Evolutionary conservation across 2,888 invertebrate species (phyloP), one percentile per base, ranked within the genome.

Genomic region (Stomorhina lunata): DNA sequence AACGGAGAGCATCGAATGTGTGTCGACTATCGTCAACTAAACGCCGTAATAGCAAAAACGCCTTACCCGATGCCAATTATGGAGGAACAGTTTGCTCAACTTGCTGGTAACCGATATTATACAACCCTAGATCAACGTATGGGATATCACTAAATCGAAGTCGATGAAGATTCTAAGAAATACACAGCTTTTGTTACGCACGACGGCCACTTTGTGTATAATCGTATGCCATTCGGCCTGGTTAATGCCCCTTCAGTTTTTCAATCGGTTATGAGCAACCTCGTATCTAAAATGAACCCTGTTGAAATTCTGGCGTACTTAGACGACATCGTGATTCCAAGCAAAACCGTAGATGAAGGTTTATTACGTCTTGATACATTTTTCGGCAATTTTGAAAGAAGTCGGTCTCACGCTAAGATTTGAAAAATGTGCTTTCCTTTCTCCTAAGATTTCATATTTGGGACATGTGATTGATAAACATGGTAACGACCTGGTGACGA

Each of bases 91-190:
- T 81, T 72, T 34, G 77, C 72, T 4, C 72, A 81, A 27, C 27
- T 76, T n/a, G n/a, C n/a, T 17, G 73, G 77, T n/a, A 77, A 78
- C 22, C 22, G 53, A 10, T 80, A 45, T 57, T 81, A 76, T 59
- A 72, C 79, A 15, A 61, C 76, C 1, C 37, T 80, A 20, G 81
- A 84, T 50, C 37, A 76, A 9, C 37, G 53, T 2, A 84, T 76
- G 63, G 81, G 84, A 7, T 84, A 84, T 40, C 79, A 84, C 40
- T 76, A 79, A 43, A 72, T 83, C 9, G 73, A 63, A 45, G 80
- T 81, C 4, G 50, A 57, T 5, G 77, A 80, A 40, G 17, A 29
- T 15, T 63, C 1, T 79, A n/a, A 72, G 20, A 34, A 59, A 20
- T 73, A 61, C 6, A 83, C 79, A 4, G 83, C 83, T n/a, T 80